These are phyloP conservation scores for Mus spicilegus DNA, from an alignment of 2,113 vertebrate species.

Conservation along the genomic window DNA sequence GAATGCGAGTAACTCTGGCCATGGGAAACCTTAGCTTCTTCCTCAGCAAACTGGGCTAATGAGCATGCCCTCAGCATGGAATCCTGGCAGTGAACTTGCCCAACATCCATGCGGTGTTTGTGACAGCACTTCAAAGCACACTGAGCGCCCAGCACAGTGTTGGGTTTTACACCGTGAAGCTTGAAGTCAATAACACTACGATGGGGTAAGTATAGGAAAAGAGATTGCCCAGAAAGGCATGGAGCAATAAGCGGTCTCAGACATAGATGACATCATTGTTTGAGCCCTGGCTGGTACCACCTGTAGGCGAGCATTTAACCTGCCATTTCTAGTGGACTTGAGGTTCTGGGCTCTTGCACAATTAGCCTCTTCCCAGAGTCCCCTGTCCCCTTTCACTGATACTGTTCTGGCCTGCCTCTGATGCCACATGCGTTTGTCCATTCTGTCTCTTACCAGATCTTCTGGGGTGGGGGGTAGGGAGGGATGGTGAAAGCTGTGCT, in stretches of 20 bases:
- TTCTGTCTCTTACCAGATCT: neutral
- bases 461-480: neutral
- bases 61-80: neutral
- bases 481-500: neutral
- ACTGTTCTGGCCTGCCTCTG: neutral
- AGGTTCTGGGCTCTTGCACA: neutral
- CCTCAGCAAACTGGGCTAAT: constrained; percentile 18
- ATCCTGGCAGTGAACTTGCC: neutral
- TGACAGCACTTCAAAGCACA: neutral
- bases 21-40: neutral
- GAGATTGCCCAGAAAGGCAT: neutral
- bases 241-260: neutral
- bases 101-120: neutral
- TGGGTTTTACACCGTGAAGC: neutral
- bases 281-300: neutral
- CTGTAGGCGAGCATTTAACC: neutral
- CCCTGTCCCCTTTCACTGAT: neutral
- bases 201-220: neutral
- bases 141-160: neutral
- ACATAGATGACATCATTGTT: neutral
- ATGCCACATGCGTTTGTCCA: too few species aligned
- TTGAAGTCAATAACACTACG: neutral
- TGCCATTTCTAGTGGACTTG: neutral
- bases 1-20: neutral
- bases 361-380: neutral